Conservation (phyloP, 1,140 invertebrate genomes). For the Euschistus heros region DNA sequence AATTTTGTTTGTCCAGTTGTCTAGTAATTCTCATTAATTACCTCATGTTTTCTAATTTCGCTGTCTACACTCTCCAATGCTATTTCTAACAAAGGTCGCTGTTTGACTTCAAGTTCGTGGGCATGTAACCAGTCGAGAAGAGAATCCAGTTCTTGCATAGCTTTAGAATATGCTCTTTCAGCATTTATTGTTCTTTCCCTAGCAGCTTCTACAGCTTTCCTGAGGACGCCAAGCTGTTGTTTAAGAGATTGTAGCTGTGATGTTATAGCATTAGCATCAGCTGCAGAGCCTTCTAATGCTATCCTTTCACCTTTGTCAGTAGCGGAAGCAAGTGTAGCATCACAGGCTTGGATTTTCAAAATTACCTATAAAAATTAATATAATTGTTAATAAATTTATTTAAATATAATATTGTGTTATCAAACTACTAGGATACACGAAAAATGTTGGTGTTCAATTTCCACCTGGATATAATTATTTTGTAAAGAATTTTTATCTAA, state of each 20-base stretch:
- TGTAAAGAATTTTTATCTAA: too few relatives aligned
- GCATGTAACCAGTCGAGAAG: conserved; percentile 74
- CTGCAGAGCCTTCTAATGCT: conserved; percentile 70
- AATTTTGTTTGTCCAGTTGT: too few relatives aligned
- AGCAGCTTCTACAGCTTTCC: conserved; percentile 71
- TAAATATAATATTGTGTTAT: too few relatives aligned
- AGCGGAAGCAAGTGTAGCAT: conserved; percentile 72
- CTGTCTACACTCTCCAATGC: conserved; percentile 66
- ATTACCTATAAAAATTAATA: conserved; percentile 40
- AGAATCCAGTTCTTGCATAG: conserved; percentile 65
- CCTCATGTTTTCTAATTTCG: conserved; percentile 68
- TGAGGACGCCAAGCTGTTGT: conserved; percentile 50
- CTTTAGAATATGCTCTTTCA: conserved; percentile 69
- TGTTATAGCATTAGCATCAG: conserved; percentile 75
- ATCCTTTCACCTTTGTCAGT: conserved; percentile 87
- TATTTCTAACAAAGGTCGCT: conserved; percentile 66
- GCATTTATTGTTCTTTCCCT: conserved; percentile 73
- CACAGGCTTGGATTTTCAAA: conserved; percentile 73
- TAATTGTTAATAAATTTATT: too few relatives aligned
- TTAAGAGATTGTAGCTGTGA: conserved; percentile 78
- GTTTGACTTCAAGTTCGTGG: conserved; percentile 71
- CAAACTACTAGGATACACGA: too few relatives aligned
- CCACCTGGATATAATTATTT: too few relatives aligned
- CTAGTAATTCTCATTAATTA: conserved; percentile 28
- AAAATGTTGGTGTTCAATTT: too few relatives aligned